Base-by-base conservation (phyloP, 2,113 vertebrate genomes). In the Thalassarche chlororhynchos region DNA sequence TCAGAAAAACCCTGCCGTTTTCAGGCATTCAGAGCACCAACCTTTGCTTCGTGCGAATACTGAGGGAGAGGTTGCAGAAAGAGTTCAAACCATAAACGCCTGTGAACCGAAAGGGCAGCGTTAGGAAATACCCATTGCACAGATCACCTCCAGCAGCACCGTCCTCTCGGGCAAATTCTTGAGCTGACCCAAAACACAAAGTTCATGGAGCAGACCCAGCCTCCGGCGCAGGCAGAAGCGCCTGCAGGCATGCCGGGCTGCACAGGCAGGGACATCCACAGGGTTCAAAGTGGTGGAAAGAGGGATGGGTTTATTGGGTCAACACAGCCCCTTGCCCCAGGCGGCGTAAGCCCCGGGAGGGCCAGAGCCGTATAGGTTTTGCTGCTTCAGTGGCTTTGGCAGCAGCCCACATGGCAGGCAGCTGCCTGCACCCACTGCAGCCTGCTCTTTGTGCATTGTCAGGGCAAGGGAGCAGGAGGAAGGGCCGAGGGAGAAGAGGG, bases 391-490 rank as follows among this genome's bases (percentile, higher is more conserved):
- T 86, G 90, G 87, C 61, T 92, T 72, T 97, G 95, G 97, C 93
- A 91, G 90, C 87, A 94, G 58, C 95, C 92, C 92, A 96, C 92
- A 94, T 72, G 92, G 93, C 93, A 87, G 70, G 92, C 93, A 96
- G 92, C 93, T 90, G 94, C 94, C 97, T 89, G 92, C 95, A 93
- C 95, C 97, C 87, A 70, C 94, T 75, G 95, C 93, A 92, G 94
- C 91, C 89, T n/a, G 87, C 93, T 94, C 95, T 89, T 95, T 94
- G 94, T 94, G 93, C 94, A 70, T 91, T 91, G 93, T 96, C 97
- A 96, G 96, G 91, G 70, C 90, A 83, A 26, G 40, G 47, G 84
- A 94, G 84, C 82, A 62, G 87, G 47, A 94, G 75, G 77, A 84
- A 96, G 49, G 84, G 70, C 81, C 75, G 82, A 69, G n/a, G 28